Percentiles rank a stretch among this genome's conserved stretches.
Evolutionary conservation across 2,113 vertebrate species (phyloP).

Genomic region (Lepus americanus): DNA sequence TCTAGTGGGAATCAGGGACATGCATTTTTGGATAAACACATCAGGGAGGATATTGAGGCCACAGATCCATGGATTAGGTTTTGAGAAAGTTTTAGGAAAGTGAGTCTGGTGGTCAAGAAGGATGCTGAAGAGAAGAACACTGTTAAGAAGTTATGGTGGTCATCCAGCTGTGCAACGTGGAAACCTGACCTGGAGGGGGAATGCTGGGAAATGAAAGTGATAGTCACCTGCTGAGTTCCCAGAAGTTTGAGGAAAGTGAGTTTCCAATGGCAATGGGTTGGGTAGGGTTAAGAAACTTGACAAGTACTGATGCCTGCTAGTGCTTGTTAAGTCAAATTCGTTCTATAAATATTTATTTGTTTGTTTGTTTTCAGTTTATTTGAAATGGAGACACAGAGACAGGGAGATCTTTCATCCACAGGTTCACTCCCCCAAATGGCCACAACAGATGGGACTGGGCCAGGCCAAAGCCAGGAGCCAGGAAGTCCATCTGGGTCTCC

Average conservation of each 20-base stretch:
- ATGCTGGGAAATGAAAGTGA: neutral
- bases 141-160: neutral
- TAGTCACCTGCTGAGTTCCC: neutral
- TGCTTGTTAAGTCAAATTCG: neutral
- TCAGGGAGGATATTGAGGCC: neutral
- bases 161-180: neutral
- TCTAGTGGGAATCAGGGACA: neutral
- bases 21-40: neutral
- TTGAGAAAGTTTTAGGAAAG: constrained; percentile 21
- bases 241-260: neutral
- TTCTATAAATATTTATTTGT: neutral
- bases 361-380: too few species aligned
- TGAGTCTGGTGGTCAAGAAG: neutral
- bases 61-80: neutral
- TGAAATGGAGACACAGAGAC: too few species aligned
- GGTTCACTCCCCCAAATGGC: too few species aligned
- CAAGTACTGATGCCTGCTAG: neutral
- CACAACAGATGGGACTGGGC: too few species aligned
- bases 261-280: neutral
- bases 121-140: constrained; percentile 12
- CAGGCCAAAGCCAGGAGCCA: too few species aligned
- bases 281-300: neutral
- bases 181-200: neutral
- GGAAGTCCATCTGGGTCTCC: too few species aligned
- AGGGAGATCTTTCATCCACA: too few species aligned